These are phyloP conservation scores for Platichthys stellatus DNA, from an alignment of 2,113 vertebrate genomes.

Conservation along the genomic window DNA sequence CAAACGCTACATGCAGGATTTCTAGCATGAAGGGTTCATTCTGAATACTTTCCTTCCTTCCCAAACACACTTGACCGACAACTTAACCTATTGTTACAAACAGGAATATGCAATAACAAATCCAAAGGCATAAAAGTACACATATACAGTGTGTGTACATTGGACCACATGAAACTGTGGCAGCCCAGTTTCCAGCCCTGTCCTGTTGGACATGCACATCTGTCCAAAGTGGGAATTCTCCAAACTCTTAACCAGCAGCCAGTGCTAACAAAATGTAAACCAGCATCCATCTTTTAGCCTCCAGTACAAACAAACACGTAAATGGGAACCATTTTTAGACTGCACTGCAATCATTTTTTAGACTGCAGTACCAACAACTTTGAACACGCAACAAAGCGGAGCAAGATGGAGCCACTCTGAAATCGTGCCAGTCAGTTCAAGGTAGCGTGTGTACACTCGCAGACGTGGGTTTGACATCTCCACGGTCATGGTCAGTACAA, in stretches of 20 bases:
- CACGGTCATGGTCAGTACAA: conserved; percentile 28
- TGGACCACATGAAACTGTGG: conserved; percentile 14
- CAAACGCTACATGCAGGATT: too few relatives aligned
- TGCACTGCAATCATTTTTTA: conserved; percentile 34
- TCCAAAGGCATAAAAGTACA: background rate
- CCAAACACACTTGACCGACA: too few relatives aligned
- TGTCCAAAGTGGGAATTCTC: conserved; percentile 41
- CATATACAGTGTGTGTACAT: background rate
- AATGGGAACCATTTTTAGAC: conserved; percentile 46
- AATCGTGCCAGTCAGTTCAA: conserved; percentile 50
- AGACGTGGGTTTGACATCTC: conserved; percentile 40
- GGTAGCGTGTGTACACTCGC: conserved; percentile 25
- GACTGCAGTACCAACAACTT: conserved; percentile 44
- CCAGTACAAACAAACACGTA: conserved; percentile 62
- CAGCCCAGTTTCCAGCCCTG: conserved; percentile 13
- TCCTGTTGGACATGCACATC: conserved; percentile 45
- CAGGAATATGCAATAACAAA: conserved; percentile 2
- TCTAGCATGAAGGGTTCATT: too few relatives aligned
- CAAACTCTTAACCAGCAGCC: conserved; percentile 49
- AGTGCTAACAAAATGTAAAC: conserved; percentile 51
- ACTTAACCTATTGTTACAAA: background rate
- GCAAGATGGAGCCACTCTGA: conserved; percentile 38
- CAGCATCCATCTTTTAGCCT: conserved; percentile 57
- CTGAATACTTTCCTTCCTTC: too few relatives aligned
- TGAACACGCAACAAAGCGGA: conserved; percentile 31